Conservation (phyloP, 2,888 invertebrate species). For the Ceramica pisi region DNA sequence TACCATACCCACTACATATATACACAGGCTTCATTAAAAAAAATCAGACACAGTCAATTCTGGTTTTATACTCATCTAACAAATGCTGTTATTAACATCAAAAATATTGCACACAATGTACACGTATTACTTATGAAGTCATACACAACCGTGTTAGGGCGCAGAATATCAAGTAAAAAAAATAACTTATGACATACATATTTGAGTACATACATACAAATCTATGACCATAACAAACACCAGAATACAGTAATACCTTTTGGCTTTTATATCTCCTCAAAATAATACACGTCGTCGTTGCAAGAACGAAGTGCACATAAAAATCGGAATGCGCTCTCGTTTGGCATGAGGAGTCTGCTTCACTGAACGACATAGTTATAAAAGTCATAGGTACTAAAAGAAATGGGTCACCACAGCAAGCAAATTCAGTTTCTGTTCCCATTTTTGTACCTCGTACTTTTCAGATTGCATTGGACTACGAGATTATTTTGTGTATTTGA, state of each 20-base stretch:
- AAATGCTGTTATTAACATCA: no score
- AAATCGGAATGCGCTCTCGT: constrained; percentile 19
- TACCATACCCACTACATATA: no score
- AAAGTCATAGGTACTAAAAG: constrained; percentile 31
- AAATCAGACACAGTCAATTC: no score
- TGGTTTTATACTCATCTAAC: no score
- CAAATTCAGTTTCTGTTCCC: constrained; percentile 29
- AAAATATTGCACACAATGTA: no score
- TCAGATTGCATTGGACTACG: constrained; percentile 38
- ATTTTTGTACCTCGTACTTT: constrained; percentile 25
- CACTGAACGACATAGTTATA: constrained; percentile 36
- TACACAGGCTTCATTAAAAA: no score
- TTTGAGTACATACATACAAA: no score
- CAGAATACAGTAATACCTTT: not conserved
- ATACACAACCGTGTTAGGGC: no score
- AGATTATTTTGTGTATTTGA: constrained; percentile 4
- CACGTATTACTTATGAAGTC: no score
- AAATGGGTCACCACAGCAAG: constrained; percentile 44
- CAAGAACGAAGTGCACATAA: constrained; percentile 10
- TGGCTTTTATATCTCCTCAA: not conserved
- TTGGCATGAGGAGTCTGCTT: constrained; percentile 9
- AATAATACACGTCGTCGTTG: constrained; percentile 6
- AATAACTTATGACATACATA: no score
- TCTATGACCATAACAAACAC: not conserved
- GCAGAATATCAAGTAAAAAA: no score